phyloP scores from a whole-genome alignment of 2,113 vertebrate species.

The Verasper variegatus region DNA sequence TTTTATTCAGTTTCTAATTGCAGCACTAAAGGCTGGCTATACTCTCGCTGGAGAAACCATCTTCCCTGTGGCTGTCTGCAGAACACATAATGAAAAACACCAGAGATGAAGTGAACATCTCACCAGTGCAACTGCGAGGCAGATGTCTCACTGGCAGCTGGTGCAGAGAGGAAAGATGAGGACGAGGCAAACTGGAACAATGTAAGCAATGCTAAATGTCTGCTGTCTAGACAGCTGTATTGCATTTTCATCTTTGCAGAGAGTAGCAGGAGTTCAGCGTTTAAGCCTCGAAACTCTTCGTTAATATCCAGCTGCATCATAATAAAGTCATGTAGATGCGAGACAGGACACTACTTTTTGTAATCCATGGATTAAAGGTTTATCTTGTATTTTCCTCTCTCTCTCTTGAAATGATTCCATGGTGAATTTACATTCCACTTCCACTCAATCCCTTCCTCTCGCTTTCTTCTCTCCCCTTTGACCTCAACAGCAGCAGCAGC shows the following conservation, averaged over 20 bases:
- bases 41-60: neutral
- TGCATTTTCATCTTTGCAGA: constrained; percentile 54
- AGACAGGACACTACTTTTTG: neutral
- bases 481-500: constrained; percentile 17
- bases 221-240: constrained; percentile 62
- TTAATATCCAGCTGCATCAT: constrained; percentile 8
- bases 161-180: constrained; percentile 39
- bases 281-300: constrained; percentile 1
- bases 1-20: constrained; percentile 24
- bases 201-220: constrained; percentile 39
- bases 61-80: neutral
- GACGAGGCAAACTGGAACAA: constrained; percentile 46
- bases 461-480: constrained; percentile 23
- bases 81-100: constrained; percentile 6
- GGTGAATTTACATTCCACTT: neutral
- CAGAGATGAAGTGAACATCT: constrained; percentile 8
- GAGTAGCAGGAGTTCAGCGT: constrained; percentile 26
- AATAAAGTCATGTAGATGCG: constrained; percentile 4
- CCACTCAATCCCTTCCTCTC: neutral
- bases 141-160: constrained; percentile 69
- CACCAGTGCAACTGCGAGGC: constrained; percentile 62
- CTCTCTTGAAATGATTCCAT: constrained; percentile 11
- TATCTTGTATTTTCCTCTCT: constrained; percentile 2
- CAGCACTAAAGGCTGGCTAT: neutral
- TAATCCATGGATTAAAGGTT: neutral